Conservation (phyloP, 2,113 vertebrate species). For the Platanista minor region DNA sequence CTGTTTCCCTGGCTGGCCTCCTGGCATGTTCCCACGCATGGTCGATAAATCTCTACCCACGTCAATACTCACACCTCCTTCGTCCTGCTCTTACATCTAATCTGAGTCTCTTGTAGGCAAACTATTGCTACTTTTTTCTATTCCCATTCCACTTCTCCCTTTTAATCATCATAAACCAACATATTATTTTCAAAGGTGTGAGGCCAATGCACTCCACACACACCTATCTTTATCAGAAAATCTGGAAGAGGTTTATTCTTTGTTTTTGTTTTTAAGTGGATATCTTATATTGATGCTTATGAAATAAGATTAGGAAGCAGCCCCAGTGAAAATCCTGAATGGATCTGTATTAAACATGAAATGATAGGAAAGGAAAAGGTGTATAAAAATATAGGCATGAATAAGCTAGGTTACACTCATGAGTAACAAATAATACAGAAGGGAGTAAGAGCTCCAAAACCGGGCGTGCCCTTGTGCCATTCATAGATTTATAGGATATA, state of each 20-base stretch:
- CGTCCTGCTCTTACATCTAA: not conserved
- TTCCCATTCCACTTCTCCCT: not conserved
- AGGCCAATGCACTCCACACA: not conserved
- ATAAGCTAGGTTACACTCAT: not conserved
- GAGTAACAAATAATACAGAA: not conserved
- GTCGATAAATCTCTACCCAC: not conserved
- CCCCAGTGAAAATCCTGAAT: not conserved
- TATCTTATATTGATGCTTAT: not conserved
- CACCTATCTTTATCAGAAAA: not conserved
- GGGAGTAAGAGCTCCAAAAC: not conserved
- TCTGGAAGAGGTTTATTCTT: not conserved
- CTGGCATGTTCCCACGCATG: rapidly evolving
- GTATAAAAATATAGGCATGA: not conserved
- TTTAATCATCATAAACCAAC: not conserved
- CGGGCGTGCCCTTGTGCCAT: rapidly evolving
- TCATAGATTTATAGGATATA: not conserved
- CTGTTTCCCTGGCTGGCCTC: not conserved
- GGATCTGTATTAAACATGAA: not conserved
- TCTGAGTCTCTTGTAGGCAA: not conserved
- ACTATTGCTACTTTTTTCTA: not conserved
- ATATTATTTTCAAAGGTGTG: not conserved
- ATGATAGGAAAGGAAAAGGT: not conserved
- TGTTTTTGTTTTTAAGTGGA: not conserved
- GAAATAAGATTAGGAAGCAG: not conserved
- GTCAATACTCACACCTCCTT: not conserved